Percentiles rank a stretch among this genome's conserved stretches.
Conservation (phyloP, 2,113 vertebrate genomes). For the Ia io region DNA sequence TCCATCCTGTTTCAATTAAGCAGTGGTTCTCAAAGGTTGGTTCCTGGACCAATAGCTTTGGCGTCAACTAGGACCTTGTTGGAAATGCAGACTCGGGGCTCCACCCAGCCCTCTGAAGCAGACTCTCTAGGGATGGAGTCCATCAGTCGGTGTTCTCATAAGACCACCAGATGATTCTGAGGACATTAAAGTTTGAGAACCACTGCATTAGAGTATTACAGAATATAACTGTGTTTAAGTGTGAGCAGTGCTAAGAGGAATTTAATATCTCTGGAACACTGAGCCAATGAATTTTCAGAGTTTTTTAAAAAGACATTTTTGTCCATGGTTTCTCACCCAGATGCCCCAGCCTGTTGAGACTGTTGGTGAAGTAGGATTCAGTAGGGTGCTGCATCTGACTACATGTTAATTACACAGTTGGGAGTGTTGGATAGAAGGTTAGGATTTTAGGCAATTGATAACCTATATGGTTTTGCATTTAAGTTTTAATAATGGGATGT, state of each 20-base stretch:
- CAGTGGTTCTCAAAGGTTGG: neutral
- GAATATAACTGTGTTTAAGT: neutral
- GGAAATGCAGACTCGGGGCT: neutral
- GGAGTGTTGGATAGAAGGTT: neutral
- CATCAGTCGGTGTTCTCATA: neutral
- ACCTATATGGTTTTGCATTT: conserved; percentile 8
- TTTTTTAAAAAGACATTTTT: neutral
- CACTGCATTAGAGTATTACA: neutral
- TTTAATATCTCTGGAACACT: neutral
- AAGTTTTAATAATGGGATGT: neutral
- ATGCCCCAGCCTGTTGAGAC: neutral
- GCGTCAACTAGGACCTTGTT: neutral
- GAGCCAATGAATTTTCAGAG: neutral
- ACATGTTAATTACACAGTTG: neutral
- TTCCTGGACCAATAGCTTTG: neutral
- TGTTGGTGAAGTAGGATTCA: neutral
- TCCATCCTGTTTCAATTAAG: neutral
- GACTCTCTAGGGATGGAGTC: neutral
- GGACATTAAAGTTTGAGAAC: neutral
- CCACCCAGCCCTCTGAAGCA: neutral
- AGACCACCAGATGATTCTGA: neutral
- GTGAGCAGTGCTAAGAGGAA: neutral
- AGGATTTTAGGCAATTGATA: neutral
- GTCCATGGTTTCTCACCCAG: neutral
- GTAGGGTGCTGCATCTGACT: neutral